phyloP scores from a whole-genome alignment of 2,888 invertebrate species.

The Mythimna albipuncta region DNA sequence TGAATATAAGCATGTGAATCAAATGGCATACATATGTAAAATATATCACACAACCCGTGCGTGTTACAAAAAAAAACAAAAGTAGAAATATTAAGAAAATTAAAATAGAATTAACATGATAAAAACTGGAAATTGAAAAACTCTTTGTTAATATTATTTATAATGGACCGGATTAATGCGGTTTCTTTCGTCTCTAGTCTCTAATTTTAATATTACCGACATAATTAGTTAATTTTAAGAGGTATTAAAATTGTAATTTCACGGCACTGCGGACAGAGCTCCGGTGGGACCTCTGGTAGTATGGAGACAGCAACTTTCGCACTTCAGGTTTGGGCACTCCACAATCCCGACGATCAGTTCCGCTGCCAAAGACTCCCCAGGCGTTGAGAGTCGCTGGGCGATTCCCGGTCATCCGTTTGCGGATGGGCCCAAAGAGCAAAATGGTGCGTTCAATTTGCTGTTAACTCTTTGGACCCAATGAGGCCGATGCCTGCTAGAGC shows the following conservation, averaged over 20 bases:
- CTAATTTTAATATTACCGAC: neutral
- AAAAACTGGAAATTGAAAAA: conserved; percentile 25
- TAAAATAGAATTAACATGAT: conserved; percentile 7
- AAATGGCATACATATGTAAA: conserved; percentile 7
- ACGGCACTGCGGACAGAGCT: too few relatives aligned
- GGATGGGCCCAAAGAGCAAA: too few relatives aligned
- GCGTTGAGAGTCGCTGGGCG: too few relatives aligned
- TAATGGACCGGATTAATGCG: neutral
- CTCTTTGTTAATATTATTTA: conserved; percentile 11
- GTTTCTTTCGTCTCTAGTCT: neutral
- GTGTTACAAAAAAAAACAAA: conserved; percentile 3
- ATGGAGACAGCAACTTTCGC: too few relatives aligned
- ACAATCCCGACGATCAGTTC: too few relatives aligned
- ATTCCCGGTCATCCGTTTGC: too few relatives aligned
- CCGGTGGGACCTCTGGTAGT: too few relatives aligned
- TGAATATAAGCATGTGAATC: neutral
- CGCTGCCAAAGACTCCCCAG: neutral
- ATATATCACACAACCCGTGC: neutral
- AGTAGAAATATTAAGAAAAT: conserved; percentile 25
- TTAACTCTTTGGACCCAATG: too few relatives aligned
- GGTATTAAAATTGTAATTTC: neutral
- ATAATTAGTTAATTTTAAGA: neutral
- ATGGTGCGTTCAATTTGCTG: too few relatives aligned
- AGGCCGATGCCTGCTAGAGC: too few relatives aligned
- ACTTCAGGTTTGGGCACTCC: too few relatives aligned